Evolutionary conservation across 1,140 invertebrate species (phyloP).

Genomic region (Heliothis subflexa): DNA sequence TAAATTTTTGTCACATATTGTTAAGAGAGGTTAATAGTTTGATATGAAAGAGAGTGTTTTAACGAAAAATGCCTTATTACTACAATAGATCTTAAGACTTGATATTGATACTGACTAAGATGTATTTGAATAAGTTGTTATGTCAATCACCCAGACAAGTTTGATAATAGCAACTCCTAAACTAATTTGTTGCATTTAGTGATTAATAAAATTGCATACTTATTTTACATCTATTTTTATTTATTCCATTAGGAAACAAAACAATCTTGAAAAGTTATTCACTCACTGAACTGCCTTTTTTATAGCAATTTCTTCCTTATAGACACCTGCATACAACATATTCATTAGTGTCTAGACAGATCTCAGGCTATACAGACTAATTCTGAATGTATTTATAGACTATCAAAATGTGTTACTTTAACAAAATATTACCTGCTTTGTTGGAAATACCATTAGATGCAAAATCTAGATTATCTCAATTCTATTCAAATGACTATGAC

Average conservation of each 20-base stretch:
- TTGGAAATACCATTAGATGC: no score
- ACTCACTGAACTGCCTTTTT: constrained; percentile 47
- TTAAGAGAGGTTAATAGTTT: constrained; percentile 85
- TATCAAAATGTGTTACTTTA: no score
- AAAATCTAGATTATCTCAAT: no score
- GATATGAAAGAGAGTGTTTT: constrained; percentile 84
- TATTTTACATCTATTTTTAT: constrained; percentile 77
- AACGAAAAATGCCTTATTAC: constrained; percentile 85
- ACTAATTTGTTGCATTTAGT: constrained; percentile 86
- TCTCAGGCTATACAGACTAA: no score
- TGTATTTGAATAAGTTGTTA: constrained; percentile 79
- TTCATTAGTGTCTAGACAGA: background rate
- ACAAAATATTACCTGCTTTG: no score
- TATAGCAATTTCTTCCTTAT: constrained; percentile 48
- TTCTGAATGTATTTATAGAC: no score
- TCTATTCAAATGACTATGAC: no score
- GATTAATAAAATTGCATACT: constrained; percentile 85
- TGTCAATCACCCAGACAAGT: constrained; percentile 71
- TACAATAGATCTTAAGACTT: constrained; percentile 84
- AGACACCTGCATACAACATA: constrained; percentile 52
- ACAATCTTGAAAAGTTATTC: background rate
- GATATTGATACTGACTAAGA: constrained; percentile 85
- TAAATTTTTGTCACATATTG: constrained; percentile 82
- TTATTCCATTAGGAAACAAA: constrained; percentile 32
- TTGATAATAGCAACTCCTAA: constrained; percentile 79